Conservation (phyloP, 2,113 vertebrate species). For the Cinclus cinclus region DNA sequence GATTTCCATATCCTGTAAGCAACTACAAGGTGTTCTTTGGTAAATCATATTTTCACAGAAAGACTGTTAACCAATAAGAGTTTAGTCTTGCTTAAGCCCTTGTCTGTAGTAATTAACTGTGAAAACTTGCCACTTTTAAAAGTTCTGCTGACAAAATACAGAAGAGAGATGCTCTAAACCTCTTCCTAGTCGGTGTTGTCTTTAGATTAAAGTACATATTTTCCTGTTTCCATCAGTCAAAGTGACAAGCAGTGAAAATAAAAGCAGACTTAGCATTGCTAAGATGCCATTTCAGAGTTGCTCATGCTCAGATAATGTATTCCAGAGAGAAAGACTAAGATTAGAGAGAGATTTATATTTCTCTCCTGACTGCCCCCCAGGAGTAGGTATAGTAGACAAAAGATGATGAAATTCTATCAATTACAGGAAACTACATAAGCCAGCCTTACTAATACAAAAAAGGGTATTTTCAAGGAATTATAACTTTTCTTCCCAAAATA, state of each 20-base stretch:
- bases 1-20: not conserved
- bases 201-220: not conserved
- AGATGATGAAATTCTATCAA: not conserved
- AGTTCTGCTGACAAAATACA: not conserved
- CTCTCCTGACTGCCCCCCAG: not conserved
- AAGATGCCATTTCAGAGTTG: not conserved
- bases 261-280: not conserved
- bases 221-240: not conserved
- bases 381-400: not conserved
- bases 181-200: not conserved
- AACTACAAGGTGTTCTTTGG: not conserved
- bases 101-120: not conserved
- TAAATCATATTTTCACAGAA: not conserved
- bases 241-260: not conserved
- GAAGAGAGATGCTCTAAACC: not conserved
- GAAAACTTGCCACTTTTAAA: not conserved
- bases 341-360: conserved; percentile 14
- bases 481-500: not conserved
- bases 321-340: not conserved
- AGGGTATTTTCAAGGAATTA: not conserved
- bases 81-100: not conserved
- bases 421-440: not conserved
- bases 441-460: not conserved
- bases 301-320: not conserved
- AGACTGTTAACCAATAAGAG: not conserved